Percentiles rank a stretch among this genome's conserved stretches.
These are phyloP conservation scores for Elaphurus davidianus DNA, from an alignment of 2,113 vertebrate genomes.

Conservation along the genomic window DNA sequence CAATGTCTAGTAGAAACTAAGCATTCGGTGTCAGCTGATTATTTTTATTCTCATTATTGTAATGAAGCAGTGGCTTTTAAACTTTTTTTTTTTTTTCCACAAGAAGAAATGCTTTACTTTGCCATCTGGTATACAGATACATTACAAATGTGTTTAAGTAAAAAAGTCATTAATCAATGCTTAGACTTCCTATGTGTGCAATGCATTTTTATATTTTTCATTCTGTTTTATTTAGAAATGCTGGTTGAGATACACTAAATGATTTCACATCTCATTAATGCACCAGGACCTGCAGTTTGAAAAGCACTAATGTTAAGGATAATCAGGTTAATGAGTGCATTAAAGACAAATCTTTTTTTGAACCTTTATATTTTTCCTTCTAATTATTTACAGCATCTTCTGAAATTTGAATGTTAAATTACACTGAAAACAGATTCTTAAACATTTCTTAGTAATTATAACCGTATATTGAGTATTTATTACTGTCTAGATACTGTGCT, in stretches of 20 bases:
- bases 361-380: conserved; percentile 4
- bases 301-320: not conserved
- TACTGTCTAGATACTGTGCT: not conserved
- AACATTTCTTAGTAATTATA: not conserved
- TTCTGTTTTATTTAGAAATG: not conserved
- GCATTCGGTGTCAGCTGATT: not conserved
- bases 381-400: not conserved
- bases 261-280: not conserved
- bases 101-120: not conserved
- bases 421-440: not conserved
- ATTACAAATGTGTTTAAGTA: not conserved
- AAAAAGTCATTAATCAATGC: not conserved
- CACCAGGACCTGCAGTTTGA: not conserved
- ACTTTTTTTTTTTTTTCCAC: not conserved
- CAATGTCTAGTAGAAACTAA: not conserved
- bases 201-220: not conserved
- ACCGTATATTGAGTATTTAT: not conserved
- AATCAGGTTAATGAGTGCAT: not conserved
- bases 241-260: not conserved
- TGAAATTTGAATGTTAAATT: conserved; percentile 44
- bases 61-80: not conserved
- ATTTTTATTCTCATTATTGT: not conserved
- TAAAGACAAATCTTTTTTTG: not conserved
- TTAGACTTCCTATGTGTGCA: not conserved
- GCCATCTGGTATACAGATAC: not conserved